phyloP scores from a whole-genome alignment of 2,888 invertebrate species.

The Agrochola litura region DNA sequence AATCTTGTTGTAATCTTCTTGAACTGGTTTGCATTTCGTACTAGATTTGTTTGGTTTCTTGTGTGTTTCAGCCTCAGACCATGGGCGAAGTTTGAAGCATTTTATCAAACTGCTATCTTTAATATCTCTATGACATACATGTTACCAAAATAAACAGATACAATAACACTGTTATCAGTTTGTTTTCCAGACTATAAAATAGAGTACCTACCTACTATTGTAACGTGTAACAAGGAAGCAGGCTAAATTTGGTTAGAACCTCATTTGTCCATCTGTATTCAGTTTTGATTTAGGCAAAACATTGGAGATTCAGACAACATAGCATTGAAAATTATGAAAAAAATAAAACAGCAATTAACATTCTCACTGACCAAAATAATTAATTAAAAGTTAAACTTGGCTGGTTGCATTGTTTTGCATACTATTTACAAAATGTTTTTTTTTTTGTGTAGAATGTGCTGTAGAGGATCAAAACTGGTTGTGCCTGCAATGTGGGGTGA shows the following conservation, averaged over 20 bases:
- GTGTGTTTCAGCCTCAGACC: not conserved
- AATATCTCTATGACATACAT: slow-evolving; percentile 37
- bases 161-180: slow-evolving; percentile 42
- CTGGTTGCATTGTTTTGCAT: not conserved
- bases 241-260: slow-evolving; percentile 3
- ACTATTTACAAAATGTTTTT: slow-evolving; percentile 23
- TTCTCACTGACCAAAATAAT: not conserved
- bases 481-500: slow-evolving; percentile 93
- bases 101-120: slow-evolving; percentile 22
- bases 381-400: not conserved
- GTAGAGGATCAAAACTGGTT: slow-evolving; percentile 93
- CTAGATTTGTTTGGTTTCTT: slow-evolving; percentile 22
- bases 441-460: slow-evolving; percentile 89
- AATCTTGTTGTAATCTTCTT: slow-evolving; percentile 65
- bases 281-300: slow-evolving; percentile 8
- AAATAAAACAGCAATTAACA: slow-evolving; percentile 1
- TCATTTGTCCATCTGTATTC: not conserved
- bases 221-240: not conserved
- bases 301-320: not conserved
- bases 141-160: slow-evolving; percentile 54
- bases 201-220: not conserved
- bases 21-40: slow-evolving; percentile 54
- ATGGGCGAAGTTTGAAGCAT: slow-evolving; percentile 5
- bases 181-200: slow-evolving; percentile 20
- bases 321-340: slow-evolving; percentile 9